Conservation (phyloP, 2,113 vertebrate genomes). For the Petrocephalus zakoni region DNA sequence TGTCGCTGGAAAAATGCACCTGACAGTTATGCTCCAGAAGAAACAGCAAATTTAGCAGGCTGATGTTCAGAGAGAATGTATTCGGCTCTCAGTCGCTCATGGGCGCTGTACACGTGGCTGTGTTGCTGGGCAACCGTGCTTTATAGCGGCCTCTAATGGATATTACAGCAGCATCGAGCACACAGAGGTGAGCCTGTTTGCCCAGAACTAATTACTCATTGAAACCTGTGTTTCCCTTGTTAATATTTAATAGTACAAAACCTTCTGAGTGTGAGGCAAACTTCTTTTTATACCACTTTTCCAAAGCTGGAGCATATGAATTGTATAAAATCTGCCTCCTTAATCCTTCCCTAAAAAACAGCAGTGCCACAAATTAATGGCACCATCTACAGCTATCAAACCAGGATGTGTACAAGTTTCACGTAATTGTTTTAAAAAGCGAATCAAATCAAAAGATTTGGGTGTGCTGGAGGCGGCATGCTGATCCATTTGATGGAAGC, state of each 20-base stretch:
- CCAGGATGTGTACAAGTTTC: neutral
- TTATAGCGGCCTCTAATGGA: constrained; percentile 96
- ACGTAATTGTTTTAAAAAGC: neutral
- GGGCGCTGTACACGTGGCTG: constrained; percentile 61
- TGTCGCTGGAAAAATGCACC: neutral
- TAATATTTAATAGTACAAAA: neutral
- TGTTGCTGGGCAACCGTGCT: constrained; percentile 97
- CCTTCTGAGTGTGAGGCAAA: neutral
- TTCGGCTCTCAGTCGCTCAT: neutral
- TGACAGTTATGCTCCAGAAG: neutral
- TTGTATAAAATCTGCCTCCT: neutral
- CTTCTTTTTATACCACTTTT: neutral
- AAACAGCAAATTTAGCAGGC: neutral
- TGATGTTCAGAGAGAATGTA: neutral
- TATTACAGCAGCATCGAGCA: constrained; percentile 87
- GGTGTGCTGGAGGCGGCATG: neutral
- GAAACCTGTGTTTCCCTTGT: constrained; percentile 59
- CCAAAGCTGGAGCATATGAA: neutral
- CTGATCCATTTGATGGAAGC: neutral
- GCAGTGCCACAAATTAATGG: neutral
- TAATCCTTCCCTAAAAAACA: neutral
- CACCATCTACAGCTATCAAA: neutral
- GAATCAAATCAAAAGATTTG: neutral
- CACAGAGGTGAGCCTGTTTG: constrained; percentile 73
- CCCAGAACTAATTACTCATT: constrained; percentile 83